Conservation (phyloP, 2,888 invertebrate species). For the Spialia ferax region DNA sequence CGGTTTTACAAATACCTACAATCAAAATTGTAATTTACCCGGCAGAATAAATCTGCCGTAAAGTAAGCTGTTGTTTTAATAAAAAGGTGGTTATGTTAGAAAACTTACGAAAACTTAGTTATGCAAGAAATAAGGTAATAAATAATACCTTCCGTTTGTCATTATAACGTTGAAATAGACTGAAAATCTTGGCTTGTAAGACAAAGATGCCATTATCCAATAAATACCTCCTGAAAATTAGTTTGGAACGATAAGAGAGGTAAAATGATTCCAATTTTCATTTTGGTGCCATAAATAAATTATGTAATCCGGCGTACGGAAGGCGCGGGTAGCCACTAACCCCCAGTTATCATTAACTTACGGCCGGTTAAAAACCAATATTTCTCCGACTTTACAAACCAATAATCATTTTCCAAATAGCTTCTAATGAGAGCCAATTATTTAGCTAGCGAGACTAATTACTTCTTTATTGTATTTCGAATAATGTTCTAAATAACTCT, state of each 20-base stretch:
- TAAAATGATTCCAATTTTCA: conserved; percentile 29
- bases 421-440: conserved; percentile 14
- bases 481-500: neutral
- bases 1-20: no score
- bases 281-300: conserved; percentile 33
- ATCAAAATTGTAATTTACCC: no score
- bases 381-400: conserved; percentile 16
- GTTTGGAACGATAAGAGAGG: conserved; percentile 1
- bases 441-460: conserved; percentile 7
- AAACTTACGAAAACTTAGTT: neutral
- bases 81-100: no score
- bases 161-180: neutral
- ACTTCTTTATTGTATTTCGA: conserved; percentile 5
- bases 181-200: neutral
- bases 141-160: neutral
- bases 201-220: conserved; percentile 15
- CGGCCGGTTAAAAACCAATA: conserved; percentile 24
- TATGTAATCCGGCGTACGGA: conserved; percentile 16
- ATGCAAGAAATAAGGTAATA: neutral
- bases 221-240: conserved; percentile 8
- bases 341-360: conserved; percentile 3
- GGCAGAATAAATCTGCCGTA: no score
- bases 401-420: conserved; percentile 11
- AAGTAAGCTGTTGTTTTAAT: no score
- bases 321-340: conserved; percentile 1